Conservation (phyloP, 2,888 invertebrate species). For the Nineta flava region DNA sequence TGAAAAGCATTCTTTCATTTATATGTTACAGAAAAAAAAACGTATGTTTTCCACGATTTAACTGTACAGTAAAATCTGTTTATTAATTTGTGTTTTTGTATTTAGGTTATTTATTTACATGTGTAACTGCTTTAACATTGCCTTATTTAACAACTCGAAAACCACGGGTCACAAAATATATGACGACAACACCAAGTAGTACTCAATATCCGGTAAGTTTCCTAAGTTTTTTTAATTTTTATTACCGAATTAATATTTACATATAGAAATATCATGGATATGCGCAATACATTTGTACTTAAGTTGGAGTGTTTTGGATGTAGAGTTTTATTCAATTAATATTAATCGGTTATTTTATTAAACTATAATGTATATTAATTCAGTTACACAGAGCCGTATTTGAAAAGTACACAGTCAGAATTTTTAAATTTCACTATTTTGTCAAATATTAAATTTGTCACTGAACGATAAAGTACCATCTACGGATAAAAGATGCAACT, state of each 20-base stretch:
- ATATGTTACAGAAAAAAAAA: background rate
- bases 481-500: no score
- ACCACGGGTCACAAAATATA: constrained; percentile 49
- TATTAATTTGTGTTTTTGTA: background rate
- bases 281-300: no score
- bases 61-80: background rate
- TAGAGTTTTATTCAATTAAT: no score
- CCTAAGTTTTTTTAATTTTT: background rate
- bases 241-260: background rate
- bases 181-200: constrained; percentile 28
- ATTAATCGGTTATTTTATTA: no score
- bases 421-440: no score
- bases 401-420: no score
- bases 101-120: constrained; percentile 1
- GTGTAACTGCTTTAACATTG: constrained; percentile 14
- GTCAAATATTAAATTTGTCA: no score
- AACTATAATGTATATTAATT: no score
- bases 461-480: no score
- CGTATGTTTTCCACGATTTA: background rate
- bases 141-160: constrained; percentile 25
- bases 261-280: no score
- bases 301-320: no score
- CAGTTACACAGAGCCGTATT: no score
- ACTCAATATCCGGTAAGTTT: constrained; percentile 3
- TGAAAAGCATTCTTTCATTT: background rate